Conservation (phyloP, 2,797 vertebrate species). For the Nasua narica region DNA sequence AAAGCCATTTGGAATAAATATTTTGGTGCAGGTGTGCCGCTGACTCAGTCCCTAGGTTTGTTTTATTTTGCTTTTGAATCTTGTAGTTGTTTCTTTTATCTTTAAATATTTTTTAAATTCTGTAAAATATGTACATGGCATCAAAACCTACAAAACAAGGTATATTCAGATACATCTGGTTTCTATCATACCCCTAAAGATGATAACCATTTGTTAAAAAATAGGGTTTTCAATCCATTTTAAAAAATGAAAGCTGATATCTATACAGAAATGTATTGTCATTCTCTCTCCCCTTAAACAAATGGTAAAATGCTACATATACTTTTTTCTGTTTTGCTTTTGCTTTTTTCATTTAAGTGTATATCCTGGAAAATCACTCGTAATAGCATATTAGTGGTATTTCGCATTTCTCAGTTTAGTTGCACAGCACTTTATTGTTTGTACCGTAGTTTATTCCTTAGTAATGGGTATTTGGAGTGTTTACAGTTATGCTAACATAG, state of each 20-base stretch:
- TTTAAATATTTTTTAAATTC: background rate
- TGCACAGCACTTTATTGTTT: background rate
- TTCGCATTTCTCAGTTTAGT: background rate
- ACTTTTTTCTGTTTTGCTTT: background rate
- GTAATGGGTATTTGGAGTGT: background rate
- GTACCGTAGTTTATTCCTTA: background rate
- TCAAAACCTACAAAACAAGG: background rate
- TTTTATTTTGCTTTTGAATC: background rate
- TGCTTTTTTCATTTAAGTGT: background rate
- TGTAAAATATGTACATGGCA: background rate
- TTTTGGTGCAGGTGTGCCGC: background rate
- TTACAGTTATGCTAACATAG: background rate
- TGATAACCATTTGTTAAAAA: constrained; percentile 9
- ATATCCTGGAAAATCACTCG: background rate
- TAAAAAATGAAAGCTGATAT: background rate
- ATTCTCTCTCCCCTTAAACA: background rate
- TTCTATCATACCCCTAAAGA: background rate
- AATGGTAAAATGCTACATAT: background rate
- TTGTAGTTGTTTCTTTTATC: background rate
- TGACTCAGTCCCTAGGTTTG: background rate
- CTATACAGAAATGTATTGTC: background rate
- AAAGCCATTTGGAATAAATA: background rate
- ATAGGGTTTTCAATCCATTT: background rate
- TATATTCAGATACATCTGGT: background rate
- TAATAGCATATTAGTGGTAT: background rate